These are phyloP conservation scores for Erebia epiphron DNA, from an alignment of 2,888 invertebrate species.

Conservation along the genomic window DNA sequence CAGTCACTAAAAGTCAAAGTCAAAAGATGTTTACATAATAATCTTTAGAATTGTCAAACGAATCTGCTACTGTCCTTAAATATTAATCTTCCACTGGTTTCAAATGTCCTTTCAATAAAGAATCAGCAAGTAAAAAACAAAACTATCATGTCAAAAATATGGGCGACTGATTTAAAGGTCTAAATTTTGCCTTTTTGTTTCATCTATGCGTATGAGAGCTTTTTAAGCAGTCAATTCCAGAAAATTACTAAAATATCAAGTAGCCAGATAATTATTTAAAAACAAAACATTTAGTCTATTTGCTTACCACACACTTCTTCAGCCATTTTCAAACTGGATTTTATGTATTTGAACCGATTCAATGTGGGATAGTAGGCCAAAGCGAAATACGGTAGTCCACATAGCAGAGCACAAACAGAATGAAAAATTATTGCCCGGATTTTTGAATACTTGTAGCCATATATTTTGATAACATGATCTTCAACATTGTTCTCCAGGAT, in stretches of 20 bases:
- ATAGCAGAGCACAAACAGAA: constrained; percentile 71
- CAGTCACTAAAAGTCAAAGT: constrained; percentile 65
- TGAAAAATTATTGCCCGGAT: constrained; percentile 75
- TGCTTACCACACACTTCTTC: constrained; percentile 81
- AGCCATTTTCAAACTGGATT: constrained; percentile 82
- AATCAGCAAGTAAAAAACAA: too few species aligned
- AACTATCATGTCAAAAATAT: too few species aligned
- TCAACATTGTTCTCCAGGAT: constrained; percentile 76
- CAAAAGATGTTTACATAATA: too few species aligned
- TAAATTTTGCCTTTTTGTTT: too few species aligned
- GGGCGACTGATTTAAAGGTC: too few species aligned
- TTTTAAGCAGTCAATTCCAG: too few species aligned
- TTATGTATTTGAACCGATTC: constrained; percentile 78
- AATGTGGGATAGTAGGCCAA: constrained; percentile 82
- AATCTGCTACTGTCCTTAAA: too few species aligned
- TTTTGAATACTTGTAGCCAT: constrained; percentile 77
- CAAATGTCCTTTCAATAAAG: too few species aligned
- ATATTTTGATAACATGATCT: constrained; percentile 75
- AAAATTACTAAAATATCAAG: too few species aligned
- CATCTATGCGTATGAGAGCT: too few species aligned
- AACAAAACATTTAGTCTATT: not conserved
- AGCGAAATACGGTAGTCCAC: constrained; percentile 83
- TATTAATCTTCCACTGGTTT: too few species aligned
- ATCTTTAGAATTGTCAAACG: too few species aligned
- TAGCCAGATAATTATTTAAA: not conserved